Conservation (phyloP, 2,113 vertebrate species). For the Geococcyx californianus region DNA sequence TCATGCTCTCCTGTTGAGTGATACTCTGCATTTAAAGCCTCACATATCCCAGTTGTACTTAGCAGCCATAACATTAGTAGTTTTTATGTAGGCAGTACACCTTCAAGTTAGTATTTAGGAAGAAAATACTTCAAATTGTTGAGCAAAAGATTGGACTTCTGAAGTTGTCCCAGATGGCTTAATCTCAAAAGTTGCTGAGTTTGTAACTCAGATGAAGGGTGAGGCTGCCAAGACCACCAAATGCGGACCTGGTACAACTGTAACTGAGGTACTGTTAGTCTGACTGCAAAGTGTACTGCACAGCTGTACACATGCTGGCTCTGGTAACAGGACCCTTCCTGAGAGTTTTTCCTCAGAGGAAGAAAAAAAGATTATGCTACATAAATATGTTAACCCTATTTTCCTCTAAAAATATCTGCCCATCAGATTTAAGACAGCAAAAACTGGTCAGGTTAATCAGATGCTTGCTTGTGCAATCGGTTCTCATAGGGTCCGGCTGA, state of each 20-base stretch:
- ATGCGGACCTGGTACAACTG: background rate
- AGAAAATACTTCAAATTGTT: conserved; percentile 42
- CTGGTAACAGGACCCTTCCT: background rate
- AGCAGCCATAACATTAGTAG: background rate
- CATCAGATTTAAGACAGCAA: background rate
- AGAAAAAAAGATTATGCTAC: background rate
- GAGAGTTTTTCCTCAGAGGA: background rate
- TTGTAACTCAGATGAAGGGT: background rate
- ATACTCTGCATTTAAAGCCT: background rate
- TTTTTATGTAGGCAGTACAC: background rate
- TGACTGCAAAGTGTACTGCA: background rate
- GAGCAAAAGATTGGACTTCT: background rate
- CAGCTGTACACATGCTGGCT: background rate
- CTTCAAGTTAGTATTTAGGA: conserved; percentile 4
- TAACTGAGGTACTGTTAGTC: background rate
- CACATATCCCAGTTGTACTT: background rate
- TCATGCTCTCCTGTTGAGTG: background rate
- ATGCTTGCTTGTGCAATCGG: background rate
- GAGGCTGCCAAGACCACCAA: background rate
- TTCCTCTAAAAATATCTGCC: background rate
- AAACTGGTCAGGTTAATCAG: background rate
- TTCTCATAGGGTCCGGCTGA: background rate
- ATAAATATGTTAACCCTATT: background rate
- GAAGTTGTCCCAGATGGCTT: background rate
- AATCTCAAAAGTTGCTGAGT: background rate